Percentiles rank a stretch among this genome's conserved stretches.
Conservation (phyloP, 2,113 vertebrate species). For the Oryzias woworae region DNA sequence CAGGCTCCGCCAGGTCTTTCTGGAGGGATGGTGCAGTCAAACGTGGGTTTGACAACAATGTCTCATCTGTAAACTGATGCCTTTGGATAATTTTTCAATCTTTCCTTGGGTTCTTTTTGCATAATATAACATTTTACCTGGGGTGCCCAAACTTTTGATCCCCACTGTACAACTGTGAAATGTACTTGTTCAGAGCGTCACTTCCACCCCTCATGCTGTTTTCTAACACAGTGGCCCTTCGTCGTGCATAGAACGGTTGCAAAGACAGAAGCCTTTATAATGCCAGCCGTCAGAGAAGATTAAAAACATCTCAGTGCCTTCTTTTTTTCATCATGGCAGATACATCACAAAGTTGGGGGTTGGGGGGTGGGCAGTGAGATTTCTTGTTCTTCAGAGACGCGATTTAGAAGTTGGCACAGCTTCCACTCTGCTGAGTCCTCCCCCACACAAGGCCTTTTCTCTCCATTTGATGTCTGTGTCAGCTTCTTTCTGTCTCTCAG, state of each 20-base stretch:
- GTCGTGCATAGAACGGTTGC: constrained; percentile 12
- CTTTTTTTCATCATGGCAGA: constrained; percentile 60
- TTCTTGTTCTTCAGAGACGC: constrained; percentile 55
- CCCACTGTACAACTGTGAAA: no score
- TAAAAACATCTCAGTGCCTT: constrained; percentile 59
- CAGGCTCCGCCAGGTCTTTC: no score
- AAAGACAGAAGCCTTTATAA: constrained; percentile 47
- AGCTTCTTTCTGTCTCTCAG: constrained; percentile 64
- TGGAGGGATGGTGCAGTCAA: no score
- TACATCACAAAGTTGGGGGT: constrained; percentile 59
- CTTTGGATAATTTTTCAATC: no score
- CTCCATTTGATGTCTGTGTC: constrained; percentile 73
- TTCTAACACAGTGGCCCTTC: neutral
- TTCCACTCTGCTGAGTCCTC: constrained; percentile 54
- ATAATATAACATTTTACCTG: no score
- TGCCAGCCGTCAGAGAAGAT: constrained; percentile 58
- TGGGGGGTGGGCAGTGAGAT: constrained; percentile 36
- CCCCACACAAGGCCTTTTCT: constrained; percentile 54
- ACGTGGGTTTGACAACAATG: no score
- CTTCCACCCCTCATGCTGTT: no score
- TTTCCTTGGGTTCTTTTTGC: no score
- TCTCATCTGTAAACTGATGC: no score
- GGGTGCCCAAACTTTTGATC: no score
- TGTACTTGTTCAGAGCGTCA: no score
- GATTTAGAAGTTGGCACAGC: constrained; percentile 64